phyloP scores from a whole-genome alignment of 2,797 vertebrate genomes.

The Mastacembelus armatus region DNA sequence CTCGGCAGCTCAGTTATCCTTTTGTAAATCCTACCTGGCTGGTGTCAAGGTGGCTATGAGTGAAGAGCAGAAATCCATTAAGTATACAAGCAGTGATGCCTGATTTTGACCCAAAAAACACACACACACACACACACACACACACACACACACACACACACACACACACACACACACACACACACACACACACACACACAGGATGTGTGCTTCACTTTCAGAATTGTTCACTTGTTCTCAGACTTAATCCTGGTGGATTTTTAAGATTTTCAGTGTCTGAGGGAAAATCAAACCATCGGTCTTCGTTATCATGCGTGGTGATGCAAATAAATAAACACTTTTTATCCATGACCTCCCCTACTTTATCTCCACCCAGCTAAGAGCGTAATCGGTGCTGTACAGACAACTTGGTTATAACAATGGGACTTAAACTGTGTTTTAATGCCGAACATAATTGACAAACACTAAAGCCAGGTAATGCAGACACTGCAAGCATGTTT shows the following conservation, averaged over 20 bases:
- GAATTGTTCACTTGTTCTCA: background rate
- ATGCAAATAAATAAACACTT: background rate
- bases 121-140: no score
- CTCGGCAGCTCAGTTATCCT: constrained; percentile 38
- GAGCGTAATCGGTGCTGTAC: background rate
- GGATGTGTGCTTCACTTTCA: background rate
- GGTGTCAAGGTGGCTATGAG: constrained; percentile 37
- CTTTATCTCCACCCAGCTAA: background rate
- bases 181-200: no score
- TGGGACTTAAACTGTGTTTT: constrained; percentile 1
- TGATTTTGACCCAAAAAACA: constrained; percentile 12
- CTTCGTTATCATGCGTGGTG: background rate
- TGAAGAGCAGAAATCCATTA: constrained; percentile 31
- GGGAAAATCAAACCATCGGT: background rate
- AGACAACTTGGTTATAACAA: background rate
- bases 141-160: no score
- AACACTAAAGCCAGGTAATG: no score
- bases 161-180: no score
- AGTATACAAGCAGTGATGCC: constrained; percentile 6
- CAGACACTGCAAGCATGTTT: background rate
- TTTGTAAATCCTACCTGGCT: constrained; percentile 48
- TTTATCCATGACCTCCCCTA: background rate
- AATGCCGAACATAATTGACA: background rate
- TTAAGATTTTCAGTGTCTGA: background rate
- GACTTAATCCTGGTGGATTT: background rate